phyloP scores from a whole-genome alignment of 2,888 invertebrate species.

The Linnaemya tessellans region DNA sequence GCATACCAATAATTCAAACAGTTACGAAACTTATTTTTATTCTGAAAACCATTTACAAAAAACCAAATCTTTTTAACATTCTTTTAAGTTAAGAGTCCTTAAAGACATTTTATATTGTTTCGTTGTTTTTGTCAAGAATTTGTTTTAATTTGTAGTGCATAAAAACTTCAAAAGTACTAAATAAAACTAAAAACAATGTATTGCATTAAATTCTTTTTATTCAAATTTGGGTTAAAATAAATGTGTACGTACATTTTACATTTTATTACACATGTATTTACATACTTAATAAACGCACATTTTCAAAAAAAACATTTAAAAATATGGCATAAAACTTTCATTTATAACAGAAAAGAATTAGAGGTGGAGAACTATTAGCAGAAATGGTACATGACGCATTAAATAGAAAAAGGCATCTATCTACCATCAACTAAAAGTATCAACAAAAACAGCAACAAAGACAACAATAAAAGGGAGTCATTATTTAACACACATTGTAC shows the following conservation, averaged over 20 bases:
- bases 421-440: conserved; percentile 8
- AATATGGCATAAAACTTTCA: conserved; percentile 16
- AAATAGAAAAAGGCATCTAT: conserved; percentile 27
- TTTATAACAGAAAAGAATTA: conserved; percentile 18
- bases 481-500: conserved; percentile 43
- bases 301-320: conserved; percentile 15
- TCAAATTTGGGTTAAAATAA: conserved; percentile 54
- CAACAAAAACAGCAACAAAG: conserved; percentile 18
- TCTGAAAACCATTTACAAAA: not conserved
- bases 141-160: not conserved
- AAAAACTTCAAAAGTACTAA: not conserved
- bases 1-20: too few relatives aligned
- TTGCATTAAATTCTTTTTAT: conserved; percentile 17
- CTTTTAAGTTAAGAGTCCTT: not conserved
- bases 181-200: not conserved
- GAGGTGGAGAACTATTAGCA: conserved; percentile 55
- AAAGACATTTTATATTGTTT: not conserved
- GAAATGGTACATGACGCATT: conserved; percentile 38
- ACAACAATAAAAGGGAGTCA: conserved; percentile 46
- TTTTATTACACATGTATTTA: not conserved
- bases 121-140: not conserved
- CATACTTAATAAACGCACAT: not conserved
- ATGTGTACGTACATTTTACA: conserved; percentile 11
- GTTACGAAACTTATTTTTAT: too few relatives aligned
- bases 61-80: not conserved